Evolutionary conservation across 2,797 vertebrate species (phyloP).

Genomic region (Phataginus tricuspis): DNA sequence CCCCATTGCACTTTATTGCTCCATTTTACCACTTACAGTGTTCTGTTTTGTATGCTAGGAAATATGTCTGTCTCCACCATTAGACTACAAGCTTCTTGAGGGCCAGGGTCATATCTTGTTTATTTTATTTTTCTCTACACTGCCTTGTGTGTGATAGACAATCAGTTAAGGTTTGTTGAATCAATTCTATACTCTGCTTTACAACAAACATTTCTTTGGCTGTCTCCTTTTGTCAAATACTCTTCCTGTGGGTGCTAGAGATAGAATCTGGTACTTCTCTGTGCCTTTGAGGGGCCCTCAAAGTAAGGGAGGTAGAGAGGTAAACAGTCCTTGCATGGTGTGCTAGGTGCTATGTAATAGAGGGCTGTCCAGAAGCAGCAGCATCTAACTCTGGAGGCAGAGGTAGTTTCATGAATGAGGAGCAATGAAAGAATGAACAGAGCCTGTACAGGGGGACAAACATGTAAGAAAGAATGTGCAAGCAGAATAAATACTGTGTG

Average conservation of each 20-base stretch:
- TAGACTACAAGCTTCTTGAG: not conserved
- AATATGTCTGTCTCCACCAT: not conserved
- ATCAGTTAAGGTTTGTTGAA: not conserved
- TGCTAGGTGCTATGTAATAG: not conserved
- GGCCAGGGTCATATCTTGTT: not conserved
- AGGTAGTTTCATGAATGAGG: not conserved
- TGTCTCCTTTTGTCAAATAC: not conserved
- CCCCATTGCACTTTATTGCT: not conserved
- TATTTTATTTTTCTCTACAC: conserved; percentile 25
- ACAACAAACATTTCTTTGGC: conserved; percentile 8
- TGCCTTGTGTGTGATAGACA: not conserved
- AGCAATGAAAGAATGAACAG: not conserved
- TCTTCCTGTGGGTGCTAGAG: not conserved
- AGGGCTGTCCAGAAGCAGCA: not conserved
- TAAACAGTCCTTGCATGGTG: not conserved
- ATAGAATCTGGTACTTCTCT: conserved; percentile 5
- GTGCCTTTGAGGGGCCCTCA: not conserved
- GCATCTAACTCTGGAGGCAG: not conserved
- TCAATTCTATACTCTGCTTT: not conserved
- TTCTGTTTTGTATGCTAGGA: conserved; percentile 23
- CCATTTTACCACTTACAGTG: not conserved
- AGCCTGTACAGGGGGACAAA: not conserved
- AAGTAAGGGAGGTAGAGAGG: not conserved
- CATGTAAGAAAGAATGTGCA: not conserved
- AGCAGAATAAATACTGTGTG: not conserved